Evolutionary conservation across 2,888 invertebrate species (phyloP), one percentile per base, ranked within the genome.

Genomic region (Falcaria lacertinaria): DNA sequence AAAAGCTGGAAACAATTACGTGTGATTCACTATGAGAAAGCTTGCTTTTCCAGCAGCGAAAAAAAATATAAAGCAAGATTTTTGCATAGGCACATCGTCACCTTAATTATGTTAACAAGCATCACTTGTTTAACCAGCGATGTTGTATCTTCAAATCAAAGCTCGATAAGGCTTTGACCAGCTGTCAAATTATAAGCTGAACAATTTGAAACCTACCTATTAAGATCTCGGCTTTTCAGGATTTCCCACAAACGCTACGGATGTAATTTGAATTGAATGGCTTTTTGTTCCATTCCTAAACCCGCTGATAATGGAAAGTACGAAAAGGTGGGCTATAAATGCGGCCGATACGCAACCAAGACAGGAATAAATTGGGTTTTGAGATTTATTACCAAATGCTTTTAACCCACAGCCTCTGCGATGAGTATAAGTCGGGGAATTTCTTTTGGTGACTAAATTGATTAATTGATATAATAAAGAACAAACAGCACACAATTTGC

Each of bases 341-440:
- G 75, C 69, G 67, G 69, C 71, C 75, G 68, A 78, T 76, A 78
- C 73, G 73, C 68, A 77, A 71, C 64, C 70, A 68, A 74, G 80
- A 78, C 79, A 78, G 74, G 74, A 78, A 81, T 84, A 83, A 83
- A 86, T 85, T 82, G 81, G 77, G 64, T 71, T 67, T 63, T 63
- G 71, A 66, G 83, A 88, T 88, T 88, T 87, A 88, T 88, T 74
- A 72, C 80, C 80, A 68, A 87, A 85, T 80, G 85, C 87, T 87
- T 77, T 87, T 83, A 86, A 80, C 81, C 74, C 78, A 67, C 69
- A 71, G 67, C 68, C 64, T 68, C 63, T 61, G 62, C 57, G 52
- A 57, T 47, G 57, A 56, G 63, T 64, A 69, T 66, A 70, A 69
- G 64, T 67, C 60, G 56, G 53, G 54, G 60, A 67, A 70, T 74